Conservation (phyloP, 2,888 invertebrate genomes). For the Steinernema scapterisci region DNA sequence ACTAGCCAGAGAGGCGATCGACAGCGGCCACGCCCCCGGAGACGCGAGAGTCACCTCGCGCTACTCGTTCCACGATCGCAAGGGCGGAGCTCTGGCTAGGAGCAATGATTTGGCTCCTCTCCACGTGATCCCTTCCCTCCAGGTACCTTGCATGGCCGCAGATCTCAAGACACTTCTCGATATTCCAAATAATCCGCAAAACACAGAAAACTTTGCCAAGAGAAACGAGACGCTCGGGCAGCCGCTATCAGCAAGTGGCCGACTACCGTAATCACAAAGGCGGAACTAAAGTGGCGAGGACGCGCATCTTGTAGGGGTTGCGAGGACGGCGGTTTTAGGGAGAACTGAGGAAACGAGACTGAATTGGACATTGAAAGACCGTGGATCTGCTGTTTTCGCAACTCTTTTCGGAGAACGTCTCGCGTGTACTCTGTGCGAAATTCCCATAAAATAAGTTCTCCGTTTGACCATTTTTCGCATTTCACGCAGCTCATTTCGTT, state of each 20-base stretch:
- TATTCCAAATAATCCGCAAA: neutral
- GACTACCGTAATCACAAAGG: slow-evolving; percentile 25
- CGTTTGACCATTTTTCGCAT: neutral
- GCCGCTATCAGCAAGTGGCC: neutral
- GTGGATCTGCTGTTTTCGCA: neutral
- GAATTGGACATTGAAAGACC: neutral
- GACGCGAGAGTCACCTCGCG: slow-evolving; percentile 30
- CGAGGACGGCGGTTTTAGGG: neutral
- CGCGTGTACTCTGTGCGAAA: slow-evolving; percentile 1
- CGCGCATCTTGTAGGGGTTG: no score
- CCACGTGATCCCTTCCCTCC: slow-evolving; percentile 10
- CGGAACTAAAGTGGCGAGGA: slow-evolving; percentile 7
- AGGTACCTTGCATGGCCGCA: neutral
- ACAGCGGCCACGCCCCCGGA: slow-evolving; percentile 9
- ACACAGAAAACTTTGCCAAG: neutral
- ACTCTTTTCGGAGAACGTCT: neutral
- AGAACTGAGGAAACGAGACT: neutral
- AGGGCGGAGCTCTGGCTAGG: slow-evolving; percentile 6
- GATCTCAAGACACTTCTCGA: neutral
- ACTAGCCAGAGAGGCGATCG: slow-evolving; percentile 29
- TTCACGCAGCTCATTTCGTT: neutral
- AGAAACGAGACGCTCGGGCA: neutral
- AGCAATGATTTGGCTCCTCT: neutral
- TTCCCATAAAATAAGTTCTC: slow-evolving; percentile 26
- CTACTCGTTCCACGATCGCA: slow-evolving; percentile 9